Evolutionary conservation across 2,797 vertebrate species (phyloP).

Genomic region (Sebastiscus tertius): DNA sequence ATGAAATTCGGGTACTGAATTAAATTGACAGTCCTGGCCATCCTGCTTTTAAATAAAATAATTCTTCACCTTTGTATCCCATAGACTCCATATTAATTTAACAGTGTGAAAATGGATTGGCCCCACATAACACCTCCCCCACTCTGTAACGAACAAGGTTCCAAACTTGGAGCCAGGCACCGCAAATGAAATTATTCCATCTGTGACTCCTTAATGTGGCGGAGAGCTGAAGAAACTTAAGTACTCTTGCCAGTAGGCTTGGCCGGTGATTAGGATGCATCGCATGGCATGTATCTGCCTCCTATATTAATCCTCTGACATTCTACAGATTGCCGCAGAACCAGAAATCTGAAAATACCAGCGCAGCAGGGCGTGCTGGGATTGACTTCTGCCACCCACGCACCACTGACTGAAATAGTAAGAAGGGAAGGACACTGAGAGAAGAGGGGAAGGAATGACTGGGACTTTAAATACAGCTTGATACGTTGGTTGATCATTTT

Average conservation of each 20-base stretch:
- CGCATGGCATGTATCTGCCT: constrained; percentile 38
- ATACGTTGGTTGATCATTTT: neutral
- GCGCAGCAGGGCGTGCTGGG: constrained; percentile 35
- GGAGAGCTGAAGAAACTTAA: constrained; percentile 32
- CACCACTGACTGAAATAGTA: constrained; percentile 24
- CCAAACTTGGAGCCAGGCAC: constrained; percentile 34
- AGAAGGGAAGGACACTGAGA: constrained; percentile 14
- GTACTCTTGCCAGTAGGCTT: constrained; percentile 57
- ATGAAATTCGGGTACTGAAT: neutral
- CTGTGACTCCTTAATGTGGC: constrained; percentile 56
- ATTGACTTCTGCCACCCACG: constrained; percentile 53
- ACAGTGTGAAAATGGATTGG: constrained; percentile 46
- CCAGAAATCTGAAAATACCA: constrained; percentile 66
- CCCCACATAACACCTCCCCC: constrained; percentile 18
- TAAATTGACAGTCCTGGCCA: neutral
- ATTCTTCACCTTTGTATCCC: neutral
- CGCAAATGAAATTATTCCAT: constrained; percentile 61
- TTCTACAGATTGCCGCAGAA: constrained; percentile 68
- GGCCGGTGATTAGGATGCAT: constrained; percentile 67
- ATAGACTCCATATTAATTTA: constrained; percentile 19
- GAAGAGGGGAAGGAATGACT: neutral
- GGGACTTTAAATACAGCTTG: neutral
- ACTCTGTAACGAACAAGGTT: constrained; percentile 41
- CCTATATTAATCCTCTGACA: constrained; percentile 75
- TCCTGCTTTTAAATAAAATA: neutral